Percentiles rank a stretch among this genome's conserved stretches.
These are phyloP conservation scores for Drosophila ogumai DNA, from an alignment of 1,140 invertebrate genomes.

Conservation along the genomic window DNA sequence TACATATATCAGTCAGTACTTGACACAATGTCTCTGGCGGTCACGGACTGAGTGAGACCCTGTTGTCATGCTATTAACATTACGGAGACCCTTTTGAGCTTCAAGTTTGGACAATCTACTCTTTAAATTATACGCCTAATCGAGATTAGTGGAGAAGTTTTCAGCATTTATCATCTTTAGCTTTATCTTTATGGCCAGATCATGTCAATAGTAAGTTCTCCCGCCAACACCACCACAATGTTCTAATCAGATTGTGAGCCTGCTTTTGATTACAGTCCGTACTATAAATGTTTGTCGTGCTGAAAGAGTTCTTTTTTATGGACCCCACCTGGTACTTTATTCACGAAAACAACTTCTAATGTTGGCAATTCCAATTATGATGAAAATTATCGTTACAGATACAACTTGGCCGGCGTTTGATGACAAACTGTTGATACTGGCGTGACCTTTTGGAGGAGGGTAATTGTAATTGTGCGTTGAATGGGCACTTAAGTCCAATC, in stretches of 20 bases:
- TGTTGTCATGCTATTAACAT: constrained; percentile 17
- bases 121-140: constrained; percentile 7
- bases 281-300: constrained; percentile 9
- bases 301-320: background rate
- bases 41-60: background rate
- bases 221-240: background rate
- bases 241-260: constrained; percentile 11
- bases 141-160: constrained; percentile 8
- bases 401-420: constrained; percentile 4
- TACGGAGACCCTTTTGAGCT: background rate
- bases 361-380: constrained; percentile 27
- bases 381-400: constrained; percentile 31
- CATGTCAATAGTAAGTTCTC: constrained; percentile 5
- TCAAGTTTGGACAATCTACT: background rate
- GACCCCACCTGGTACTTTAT: constrained; percentile 1
- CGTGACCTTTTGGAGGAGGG: constrained; percentile 32
- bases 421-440: constrained; percentile 41
- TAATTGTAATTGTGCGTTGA: constrained; percentile 47
- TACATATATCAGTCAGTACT: background rate
- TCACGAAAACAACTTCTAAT: constrained; percentile 23
- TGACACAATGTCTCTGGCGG: background rate
- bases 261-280: background rate
- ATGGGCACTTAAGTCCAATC: constrained; percentile 25
- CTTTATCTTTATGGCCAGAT: constrained; percentile 20
- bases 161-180: constrained; percentile 7